A percentile compares a stretch with the other conserved stretches of the same genome.
phyloP scores from a whole-genome alignment of 2,888 invertebrate genomes.

The Thysanoteuthis rhombus region DNA sequence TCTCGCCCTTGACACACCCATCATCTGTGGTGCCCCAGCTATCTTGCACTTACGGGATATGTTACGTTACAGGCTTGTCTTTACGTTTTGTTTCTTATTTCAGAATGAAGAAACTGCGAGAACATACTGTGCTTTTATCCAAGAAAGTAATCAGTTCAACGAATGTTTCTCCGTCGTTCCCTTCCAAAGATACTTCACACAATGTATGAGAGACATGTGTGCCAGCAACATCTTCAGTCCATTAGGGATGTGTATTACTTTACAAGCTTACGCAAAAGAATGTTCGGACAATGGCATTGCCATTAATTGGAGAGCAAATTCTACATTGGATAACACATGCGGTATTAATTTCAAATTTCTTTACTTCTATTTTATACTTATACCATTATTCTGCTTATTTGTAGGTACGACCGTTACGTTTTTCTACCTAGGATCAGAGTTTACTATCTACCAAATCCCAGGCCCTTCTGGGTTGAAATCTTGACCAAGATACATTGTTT shows the following conservation, averaged over 20 bases:
- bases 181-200: background rate
- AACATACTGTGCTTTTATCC: background rate
- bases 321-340: background rate
- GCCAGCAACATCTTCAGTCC: conserved; percentile 16
- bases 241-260: background rate
- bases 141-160: background rate
- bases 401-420: too few species aligned
- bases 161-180: background rate
- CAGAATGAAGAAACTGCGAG: background rate
- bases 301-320: background rate
- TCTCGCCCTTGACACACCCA: too few species aligned
- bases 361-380: too few species aligned
- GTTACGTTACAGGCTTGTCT: background rate
- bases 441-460: too few species aligned
- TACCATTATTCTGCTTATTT: too few species aligned
- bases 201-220: conserved; percentile 23
- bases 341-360: background rate
- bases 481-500: too few species aligned
- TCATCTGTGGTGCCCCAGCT: too few species aligned
- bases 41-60: too few species aligned
- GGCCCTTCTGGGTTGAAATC: too few species aligned
- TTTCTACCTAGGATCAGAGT: too few species aligned
- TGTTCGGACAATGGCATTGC: background rate
- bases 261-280: conserved; percentile 20
- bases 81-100: background rate